Conservation (phyloP, 2,888 invertebrate genomes). For the Trachelus stipa region DNA sequence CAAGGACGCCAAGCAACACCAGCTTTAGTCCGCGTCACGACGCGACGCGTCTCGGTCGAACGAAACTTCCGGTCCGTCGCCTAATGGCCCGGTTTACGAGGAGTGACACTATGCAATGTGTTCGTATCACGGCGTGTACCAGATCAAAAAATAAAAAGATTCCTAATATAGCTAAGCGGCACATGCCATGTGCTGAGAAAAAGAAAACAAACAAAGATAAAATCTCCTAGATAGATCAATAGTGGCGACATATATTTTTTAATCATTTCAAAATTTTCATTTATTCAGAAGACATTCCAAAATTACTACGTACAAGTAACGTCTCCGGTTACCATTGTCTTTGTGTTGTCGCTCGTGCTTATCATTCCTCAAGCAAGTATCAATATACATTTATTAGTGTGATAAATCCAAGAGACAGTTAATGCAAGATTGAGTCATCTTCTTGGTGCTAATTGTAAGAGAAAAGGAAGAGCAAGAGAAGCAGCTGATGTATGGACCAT, state of each 20-base stretch:
- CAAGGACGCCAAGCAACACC: not conserved
- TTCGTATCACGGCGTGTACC: not conserved
- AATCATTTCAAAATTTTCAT: not conserved
- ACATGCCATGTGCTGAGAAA: not conserved
- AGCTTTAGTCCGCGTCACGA: constrained; percentile 51
- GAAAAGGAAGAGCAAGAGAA: not conserved
- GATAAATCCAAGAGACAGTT: not conserved
- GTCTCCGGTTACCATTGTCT: not conserved
- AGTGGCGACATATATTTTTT: not conserved
- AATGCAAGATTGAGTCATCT: not conserved
- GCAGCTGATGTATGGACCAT: not conserved
- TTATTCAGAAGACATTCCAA: not conserved
- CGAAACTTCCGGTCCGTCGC: constrained; percentile 15
- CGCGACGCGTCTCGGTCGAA: constrained; percentile 39
- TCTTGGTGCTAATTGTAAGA: not conserved
- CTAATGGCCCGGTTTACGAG: not conserved
- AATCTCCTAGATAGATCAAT: not conserved
- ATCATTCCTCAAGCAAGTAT: not conserved
- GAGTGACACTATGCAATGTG: not conserved
- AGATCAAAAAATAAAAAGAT: not conserved
- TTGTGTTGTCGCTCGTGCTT: not conserved
- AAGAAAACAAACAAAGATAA: not conserved
- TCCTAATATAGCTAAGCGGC: not conserved
- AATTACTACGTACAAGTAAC: not conserved
- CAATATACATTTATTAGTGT: not conserved